Evolutionary conservation across 1,140 invertebrate species (phyloP).

Genomic region (Hypothenemus hampei): DNA sequence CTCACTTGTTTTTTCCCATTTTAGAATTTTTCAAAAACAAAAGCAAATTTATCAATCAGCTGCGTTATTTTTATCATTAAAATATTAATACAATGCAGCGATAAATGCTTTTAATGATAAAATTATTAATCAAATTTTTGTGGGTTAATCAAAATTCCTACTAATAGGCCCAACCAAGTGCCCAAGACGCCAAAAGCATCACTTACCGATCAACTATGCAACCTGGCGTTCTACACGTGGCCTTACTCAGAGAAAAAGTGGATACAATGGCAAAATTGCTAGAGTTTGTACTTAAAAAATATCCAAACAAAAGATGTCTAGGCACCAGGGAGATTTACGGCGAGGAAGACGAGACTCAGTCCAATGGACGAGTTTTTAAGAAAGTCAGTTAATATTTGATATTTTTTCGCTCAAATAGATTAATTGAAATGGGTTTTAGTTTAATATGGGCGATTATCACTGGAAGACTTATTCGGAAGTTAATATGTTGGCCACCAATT

Average conservation of each 20-base stretch:
- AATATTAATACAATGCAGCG: no score
- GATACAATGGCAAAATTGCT: conserved; percentile 86
- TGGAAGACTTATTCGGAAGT: conserved; percentile 86
- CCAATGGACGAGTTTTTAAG: conserved; percentile 93
- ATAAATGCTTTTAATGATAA: no score
- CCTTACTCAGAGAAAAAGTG: conserved; percentile 68
- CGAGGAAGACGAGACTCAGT: conserved; percentile 90
- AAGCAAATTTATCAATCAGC: no score
- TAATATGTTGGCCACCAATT: conserved; percentile 64
- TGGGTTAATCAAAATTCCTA: no score
- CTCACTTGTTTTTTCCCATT: no score
- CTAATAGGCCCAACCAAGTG: conserved; percentile 51
- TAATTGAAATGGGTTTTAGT: conserved; percentile 50
- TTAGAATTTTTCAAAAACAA: no score
- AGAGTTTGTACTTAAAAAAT: conserved; percentile 65
- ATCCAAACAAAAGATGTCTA: conserved; percentile 71
- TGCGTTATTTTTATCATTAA: no score
- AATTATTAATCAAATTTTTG: no score
- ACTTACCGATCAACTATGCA: conserved; percentile 67
- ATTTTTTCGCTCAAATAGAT: neutral
- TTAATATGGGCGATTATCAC: conserved; percentile 88
- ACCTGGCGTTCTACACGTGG: conserved; percentile 63
- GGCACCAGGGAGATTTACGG: conserved; percentile 87
- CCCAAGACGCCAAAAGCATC: conserved; percentile 55
- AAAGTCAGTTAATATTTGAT: conserved; percentile 58